These are phyloP conservation scores for Okapia johnstoni DNA, from an alignment of 2,113 vertebrate species.

Conservation along the genomic window DNA sequence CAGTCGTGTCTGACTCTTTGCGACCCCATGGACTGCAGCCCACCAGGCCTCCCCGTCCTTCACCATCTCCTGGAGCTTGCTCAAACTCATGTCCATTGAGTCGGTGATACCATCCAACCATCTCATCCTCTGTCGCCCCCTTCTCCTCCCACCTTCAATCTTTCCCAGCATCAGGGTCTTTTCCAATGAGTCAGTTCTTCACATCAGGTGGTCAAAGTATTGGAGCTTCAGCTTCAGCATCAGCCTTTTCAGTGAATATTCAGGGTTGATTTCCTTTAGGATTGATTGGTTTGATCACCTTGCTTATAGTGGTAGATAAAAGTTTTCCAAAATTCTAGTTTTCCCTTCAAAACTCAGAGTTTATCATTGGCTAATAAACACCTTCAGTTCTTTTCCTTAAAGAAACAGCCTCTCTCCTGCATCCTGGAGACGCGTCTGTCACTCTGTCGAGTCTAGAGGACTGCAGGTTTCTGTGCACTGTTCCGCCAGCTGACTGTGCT, in stretches of 20 bases:
- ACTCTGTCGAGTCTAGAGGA: no score
- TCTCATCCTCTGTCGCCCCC: background rate
- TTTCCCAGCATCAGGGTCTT: background rate
- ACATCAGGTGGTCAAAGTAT: background rate
- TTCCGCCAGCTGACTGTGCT: background rate
- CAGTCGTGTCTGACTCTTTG: fast-evolving
- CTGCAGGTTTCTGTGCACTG: background rate
- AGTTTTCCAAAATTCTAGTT: background rate
- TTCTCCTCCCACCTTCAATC: background rate
- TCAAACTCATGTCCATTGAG: background rate
- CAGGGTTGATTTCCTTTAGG: background rate
- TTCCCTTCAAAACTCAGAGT: background rate
- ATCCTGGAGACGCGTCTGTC: background rate
- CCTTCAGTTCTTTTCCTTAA: background rate
- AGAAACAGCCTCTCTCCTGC: background rate
- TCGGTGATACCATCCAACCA: background rate
- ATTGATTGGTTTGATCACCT: background rate
- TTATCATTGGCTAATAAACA: background rate
- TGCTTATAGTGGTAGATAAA: background rate
- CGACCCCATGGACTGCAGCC: background rate
- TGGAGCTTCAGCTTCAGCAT: background rate
- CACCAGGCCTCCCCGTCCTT: background rate
- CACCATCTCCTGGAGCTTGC: background rate
- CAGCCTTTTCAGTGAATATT: background rate
- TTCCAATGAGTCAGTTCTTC: background rate